Base-by-base conservation (phyloP, 2,888 invertebrate species). In the Taenaris catops region DNA sequence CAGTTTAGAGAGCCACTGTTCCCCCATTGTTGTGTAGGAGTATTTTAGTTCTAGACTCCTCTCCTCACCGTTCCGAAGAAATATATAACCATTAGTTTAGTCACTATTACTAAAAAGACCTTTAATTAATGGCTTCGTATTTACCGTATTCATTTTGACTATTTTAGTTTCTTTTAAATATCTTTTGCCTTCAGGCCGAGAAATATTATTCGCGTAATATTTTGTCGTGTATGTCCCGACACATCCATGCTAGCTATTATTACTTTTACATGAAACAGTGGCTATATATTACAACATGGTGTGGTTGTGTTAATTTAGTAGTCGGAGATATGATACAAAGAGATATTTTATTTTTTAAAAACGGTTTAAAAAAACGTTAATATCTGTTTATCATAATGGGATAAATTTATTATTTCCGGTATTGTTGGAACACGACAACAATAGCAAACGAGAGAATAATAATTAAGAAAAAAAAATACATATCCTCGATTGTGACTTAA, bases 401-500 rank as follows among this genome's bases (percentile, higher is more conserved):
- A 40, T 44, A 20, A 12, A 17, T 44, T 44, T 44, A 41, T 44
- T 44, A 44, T 44, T 44, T 41, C 44, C 44, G 40, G 37, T 44
- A 41, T 44, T 44, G 44, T 44, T 44, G 37, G 27, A 28, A 27
- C 21, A 21, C 31, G 27, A 34, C 40, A 43, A 44, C 43, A 41
- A 44, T 44, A 44, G 44, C 44, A 32, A 44, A 32, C 34, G 44
- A 21, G 44, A 44, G 32, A 44, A 44, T 44, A 44, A 44, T 44
- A 37, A n/a, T n/a, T n/a, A n/a, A n/a, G n/a, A n/a, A n/a, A n/a
- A n/a, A n/a, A 44, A 26, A 21, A 29, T 10, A 25, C 25, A 26
- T 31, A 34, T 41, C 41, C 32, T 21, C 18, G 26, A 19, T 14
- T n/a, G 37, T 31, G 23, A 8, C 8, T 20, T 14, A 21, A 20